phyloP scores from a whole-genome alignment of 2,113 vertebrate species.

The Sciurus niger region DNA sequence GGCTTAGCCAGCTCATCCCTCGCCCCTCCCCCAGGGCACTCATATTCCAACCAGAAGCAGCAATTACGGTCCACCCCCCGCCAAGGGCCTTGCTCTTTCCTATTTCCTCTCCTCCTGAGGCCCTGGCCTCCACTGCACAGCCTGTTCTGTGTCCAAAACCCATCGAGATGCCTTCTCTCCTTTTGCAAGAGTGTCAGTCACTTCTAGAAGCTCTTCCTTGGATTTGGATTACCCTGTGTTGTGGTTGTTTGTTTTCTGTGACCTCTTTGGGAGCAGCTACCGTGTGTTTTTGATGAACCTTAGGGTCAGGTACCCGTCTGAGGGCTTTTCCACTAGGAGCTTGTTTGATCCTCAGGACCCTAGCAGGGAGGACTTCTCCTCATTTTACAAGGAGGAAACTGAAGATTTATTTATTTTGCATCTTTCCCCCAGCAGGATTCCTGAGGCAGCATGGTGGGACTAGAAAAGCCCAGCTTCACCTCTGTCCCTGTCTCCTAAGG shows the following conservation, averaged over 20 bases:
- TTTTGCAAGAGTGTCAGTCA: neutral
- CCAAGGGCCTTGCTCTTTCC: neutral
- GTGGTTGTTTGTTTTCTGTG: neutral
- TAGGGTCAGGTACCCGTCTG: neutral
- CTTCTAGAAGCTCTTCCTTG: neutral
- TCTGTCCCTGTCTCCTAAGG: neutral
- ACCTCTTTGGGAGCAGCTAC: neutral
- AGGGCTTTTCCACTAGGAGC: constrained; percentile 10
- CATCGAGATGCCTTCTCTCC: neutral
- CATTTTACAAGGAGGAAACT: constrained; percentile 11
- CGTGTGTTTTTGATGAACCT: constrained; percentile 66
- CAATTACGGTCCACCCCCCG: neutral
- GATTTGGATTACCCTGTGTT: neutral
- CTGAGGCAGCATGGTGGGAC: neutral
- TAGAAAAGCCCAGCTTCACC: neutral
- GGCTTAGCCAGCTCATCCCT: constrained; percentile 64
- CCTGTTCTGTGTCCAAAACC: neutral
- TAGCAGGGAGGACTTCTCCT: neutral
- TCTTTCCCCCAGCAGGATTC: neutral
- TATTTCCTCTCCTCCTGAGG: neutral
- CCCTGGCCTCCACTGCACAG: neutral
- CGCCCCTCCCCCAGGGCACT: constrained; percentile 54
- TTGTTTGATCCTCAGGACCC: constrained; percentile 37
- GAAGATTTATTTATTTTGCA: constrained; percentile 57
- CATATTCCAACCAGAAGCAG: constrained; percentile 14